phyloP scores from a whole-genome alignment of 1,140 invertebrate genomes.

The Rhyacophila brunnea region DNA sequence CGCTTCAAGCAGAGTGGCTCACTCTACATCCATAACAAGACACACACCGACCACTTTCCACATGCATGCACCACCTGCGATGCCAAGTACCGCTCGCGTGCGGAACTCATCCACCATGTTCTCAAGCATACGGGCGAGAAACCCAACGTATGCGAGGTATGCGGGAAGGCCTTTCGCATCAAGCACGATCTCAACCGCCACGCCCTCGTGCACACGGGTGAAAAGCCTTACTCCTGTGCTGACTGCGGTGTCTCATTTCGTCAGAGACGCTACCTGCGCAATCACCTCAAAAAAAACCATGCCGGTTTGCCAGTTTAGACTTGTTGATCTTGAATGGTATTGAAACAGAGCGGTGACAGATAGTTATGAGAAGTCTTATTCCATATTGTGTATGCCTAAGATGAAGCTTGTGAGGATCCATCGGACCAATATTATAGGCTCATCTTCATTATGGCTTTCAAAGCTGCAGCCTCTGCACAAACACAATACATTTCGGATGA shows the following conservation, averaged over 20 bases:
- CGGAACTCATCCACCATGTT: conserved; percentile 57
- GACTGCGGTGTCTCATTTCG: conserved; percentile 35
- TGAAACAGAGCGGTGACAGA: too few relatives aligned
- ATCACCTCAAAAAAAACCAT: conserved; percentile 42
- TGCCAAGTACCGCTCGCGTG: conserved; percentile 59
- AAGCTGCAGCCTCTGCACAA: too few relatives aligned
- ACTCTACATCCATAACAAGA: conserved; percentile 47
- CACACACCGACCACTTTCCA: conserved; percentile 57
- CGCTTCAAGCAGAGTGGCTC: conserved; percentile 49
- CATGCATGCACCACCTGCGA: conserved; percentile 63
- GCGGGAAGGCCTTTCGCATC: conserved; percentile 58
- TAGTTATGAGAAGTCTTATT: too few relatives aligned
- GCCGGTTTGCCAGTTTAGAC: background rate
- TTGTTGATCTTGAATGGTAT: too few relatives aligned
- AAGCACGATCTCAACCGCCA: conserved; percentile 64
- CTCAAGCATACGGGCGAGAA: conserved; percentile 67
- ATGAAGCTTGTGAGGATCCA: too few relatives aligned
- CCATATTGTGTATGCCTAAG: too few relatives aligned
- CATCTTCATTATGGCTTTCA: too few relatives aligned
- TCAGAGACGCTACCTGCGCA: conserved; percentile 30
- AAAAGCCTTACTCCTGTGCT: conserved; percentile 35
- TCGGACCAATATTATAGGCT: too few relatives aligned
- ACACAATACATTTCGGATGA: too few relatives aligned
- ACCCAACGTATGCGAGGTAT: conserved; percentile 63
- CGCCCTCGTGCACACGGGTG: conserved; percentile 48